Conservation (phyloP, 1,140 invertebrate species). For the Octopus sinensis region DNA sequence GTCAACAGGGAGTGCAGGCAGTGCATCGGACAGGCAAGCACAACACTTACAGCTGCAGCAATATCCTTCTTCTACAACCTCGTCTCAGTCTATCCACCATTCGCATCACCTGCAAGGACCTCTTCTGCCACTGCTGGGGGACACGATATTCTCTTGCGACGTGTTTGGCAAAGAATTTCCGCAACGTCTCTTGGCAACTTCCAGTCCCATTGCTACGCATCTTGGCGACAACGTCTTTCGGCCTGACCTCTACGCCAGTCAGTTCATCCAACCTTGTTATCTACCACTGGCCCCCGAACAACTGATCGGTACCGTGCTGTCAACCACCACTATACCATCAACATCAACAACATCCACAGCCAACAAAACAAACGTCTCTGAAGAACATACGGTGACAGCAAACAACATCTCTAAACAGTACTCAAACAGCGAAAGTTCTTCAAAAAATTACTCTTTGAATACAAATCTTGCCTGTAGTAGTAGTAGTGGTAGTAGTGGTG, state of each 20-base stretch:
- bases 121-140: background rate
- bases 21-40: no score
- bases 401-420: no score
- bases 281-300: background rate
- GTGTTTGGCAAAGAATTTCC: background rate
- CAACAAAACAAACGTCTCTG: no score
- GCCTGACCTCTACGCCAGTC: background rate
- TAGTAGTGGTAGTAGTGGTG: background rate
- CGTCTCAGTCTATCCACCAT: background rate
- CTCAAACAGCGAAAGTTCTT: no score
- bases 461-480: no score
- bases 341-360: background rate
- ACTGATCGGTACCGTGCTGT: background rate
- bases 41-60: background rate
- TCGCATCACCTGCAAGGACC: background rate
- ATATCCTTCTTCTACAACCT: background rate
- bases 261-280: background rate
- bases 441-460: no score
- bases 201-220: background rate
- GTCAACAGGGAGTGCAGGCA: no score
- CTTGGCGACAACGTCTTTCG: background rate
- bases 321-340: background rate
- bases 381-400: no score
- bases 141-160: background rate
- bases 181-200: background rate